A percentile compares a stretch with the other conserved stretches of the same genome.
These are phyloP conservation scores for Seira musarum DNA, from an alignment of 2,888 invertebrate species.

Conservation along the genomic window DNA sequence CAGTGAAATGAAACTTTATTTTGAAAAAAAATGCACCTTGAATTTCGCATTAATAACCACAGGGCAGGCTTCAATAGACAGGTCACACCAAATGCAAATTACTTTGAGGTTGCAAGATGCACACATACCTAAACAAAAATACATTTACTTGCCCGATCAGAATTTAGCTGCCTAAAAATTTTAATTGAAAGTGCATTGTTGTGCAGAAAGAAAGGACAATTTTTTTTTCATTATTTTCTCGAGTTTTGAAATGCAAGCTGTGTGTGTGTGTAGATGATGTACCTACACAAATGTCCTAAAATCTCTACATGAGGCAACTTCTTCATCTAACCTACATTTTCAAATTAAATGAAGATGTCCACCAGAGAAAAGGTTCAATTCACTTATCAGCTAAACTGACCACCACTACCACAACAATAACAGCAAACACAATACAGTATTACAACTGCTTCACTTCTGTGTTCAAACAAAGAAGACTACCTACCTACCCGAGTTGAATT, in stretches of 20 bases:
- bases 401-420: neutral
- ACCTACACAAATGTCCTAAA: conserved; percentile 2
- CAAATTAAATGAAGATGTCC: conserved; percentile 25
- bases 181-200: conserved; percentile 7
- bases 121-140: neutral
- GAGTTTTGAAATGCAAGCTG: too few species aligned
- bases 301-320: neutral
- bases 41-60: neutral
- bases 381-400: conserved; percentile 18
- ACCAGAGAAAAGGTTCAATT: neutral
- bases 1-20: neutral
- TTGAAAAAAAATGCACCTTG: neutral
- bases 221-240: too few species aligned
- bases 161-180: neutral
- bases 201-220: neutral
- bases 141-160: too few species aligned
- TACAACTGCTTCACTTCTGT: neutral
- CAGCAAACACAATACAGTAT: neutral
- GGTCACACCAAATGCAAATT: neutral
- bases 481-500: conserved; percentile 40
- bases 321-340: conserved; percentile 39
- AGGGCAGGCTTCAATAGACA: neutral
- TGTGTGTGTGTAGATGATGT: too few species aligned
- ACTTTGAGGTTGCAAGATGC: neutral
- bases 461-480: neutral